A percentile compares a stretch with the other conserved stretches of the same genome.
Conservation (phyloP, 2,888 invertebrate species). For the Pheosia tremula region DNA sequence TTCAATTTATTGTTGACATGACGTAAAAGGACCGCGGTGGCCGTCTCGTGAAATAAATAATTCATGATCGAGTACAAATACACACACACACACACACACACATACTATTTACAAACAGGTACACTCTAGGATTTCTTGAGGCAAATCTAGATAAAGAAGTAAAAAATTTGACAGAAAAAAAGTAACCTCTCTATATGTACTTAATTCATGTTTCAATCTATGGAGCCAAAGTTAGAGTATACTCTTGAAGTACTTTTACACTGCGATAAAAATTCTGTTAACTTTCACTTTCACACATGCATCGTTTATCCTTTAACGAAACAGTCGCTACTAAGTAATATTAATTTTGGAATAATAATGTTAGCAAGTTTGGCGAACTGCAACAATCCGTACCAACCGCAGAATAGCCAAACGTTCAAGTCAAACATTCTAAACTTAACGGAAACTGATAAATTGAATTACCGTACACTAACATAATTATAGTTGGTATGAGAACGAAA, state of each 20-base stretch:
- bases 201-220: too few relatives aligned
- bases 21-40: constrained; percentile 24
- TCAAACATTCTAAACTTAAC: constrained; percentile 42
- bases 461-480: constrained; percentile 35
- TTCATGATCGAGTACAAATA: constrained; percentile 22
- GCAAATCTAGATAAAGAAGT: too few relatives aligned
- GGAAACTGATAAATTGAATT: constrained; percentile 50
- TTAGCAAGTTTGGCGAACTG: constrained; percentile 42
- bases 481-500: constrained; percentile 25
- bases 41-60: constrained; percentile 32
- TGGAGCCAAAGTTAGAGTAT: too few relatives aligned
- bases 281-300: too few relatives aligned
- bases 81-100: constrained; percentile 4
- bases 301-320: too few relatives aligned
- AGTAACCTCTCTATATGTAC: too few relatives aligned
- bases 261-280: too few relatives aligned
- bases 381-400: constrained; percentile 43
- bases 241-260: too few relatives aligned
- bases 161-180: too few relatives aligned
- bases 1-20: constrained; percentile 48
- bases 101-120: background rate
- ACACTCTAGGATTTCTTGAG: background rate
- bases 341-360: constrained; percentile 44
- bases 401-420: constrained; percentile 39
- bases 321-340: constrained; percentile 11